Conservation (phyloP, 1,140 invertebrate genomes). For the Drosophila ercepeae region DNA sequence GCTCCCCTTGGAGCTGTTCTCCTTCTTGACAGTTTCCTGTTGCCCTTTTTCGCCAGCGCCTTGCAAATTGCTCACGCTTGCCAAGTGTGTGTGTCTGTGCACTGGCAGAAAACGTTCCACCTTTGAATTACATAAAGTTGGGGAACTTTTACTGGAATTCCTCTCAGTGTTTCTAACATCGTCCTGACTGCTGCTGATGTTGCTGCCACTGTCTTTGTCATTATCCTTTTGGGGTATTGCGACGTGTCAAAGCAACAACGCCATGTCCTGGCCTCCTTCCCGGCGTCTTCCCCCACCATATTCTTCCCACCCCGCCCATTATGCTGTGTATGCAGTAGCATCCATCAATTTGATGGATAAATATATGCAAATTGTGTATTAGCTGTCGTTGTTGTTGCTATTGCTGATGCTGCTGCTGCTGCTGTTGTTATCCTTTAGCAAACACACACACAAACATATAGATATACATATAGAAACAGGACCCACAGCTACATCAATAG, state of each 20-base stretch:
- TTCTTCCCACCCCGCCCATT: slow-evolving; percentile 10
- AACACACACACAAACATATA: slow-evolving; percentile 48
- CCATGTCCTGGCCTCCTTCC: slow-evolving; percentile 38
- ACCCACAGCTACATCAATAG: slow-evolving; percentile 50
- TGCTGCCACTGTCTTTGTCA: slow-evolving; percentile 75
- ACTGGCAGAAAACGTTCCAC: slow-evolving; percentile 2
- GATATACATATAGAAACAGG: neutral
- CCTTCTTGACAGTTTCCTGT: slow-evolving; percentile 67
- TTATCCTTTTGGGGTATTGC: slow-evolving; percentile 81
- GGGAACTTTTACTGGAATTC: neutral
- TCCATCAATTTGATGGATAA: slow-evolving; percentile 84
- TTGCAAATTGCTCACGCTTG: slow-evolving; percentile 79
- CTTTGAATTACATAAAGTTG: neutral
- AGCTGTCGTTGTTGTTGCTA: slow-evolving; percentile 70
- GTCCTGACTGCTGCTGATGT: slow-evolving; percentile 63
- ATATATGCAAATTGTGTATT: slow-evolving; percentile 84
- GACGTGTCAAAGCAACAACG: slow-evolving; percentile 82
- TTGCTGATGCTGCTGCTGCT: slow-evolving; percentile 37
- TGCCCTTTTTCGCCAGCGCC: slow-evolving; percentile 77
- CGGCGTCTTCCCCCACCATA: neutral
- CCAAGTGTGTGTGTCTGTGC: slow-evolving; percentile 39
- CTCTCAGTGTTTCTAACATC: slow-evolving; percentile 43
- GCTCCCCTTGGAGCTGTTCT: slow-evolving; percentile 10
- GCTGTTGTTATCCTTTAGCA: slow-evolving; percentile 78
- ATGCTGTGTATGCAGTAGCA: slow-evolving; percentile 74